Evolutionary conservation across 2,113 vertebrate genomes (phyloP).

Genomic region (Podiceps cristatus): DNA sequence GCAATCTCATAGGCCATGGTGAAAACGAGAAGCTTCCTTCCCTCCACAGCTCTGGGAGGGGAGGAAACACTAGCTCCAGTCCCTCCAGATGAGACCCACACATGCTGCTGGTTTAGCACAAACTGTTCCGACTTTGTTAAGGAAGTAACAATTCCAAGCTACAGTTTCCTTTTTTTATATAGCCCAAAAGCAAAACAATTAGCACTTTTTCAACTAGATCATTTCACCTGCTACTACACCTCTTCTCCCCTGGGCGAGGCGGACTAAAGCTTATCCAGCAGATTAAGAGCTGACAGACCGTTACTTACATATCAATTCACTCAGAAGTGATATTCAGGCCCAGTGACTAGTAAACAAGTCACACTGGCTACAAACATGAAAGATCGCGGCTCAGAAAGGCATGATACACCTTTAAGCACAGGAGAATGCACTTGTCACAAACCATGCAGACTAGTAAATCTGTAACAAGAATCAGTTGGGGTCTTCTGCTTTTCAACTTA

Average conservation of each 20-base stretch:
- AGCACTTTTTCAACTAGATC: neutral
- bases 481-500: neutral
- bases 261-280: neutral
- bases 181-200: neutral
- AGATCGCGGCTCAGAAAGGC: neutral
- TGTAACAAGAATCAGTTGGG: neutral
- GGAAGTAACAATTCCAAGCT: neutral
- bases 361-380: neutral
- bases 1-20: neutral
- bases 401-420: neutral
- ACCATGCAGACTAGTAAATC: neutral
- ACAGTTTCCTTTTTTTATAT: neutral
- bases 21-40: neutral
- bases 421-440: neutral
- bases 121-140: neutral
- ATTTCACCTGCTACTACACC: neutral
- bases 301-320: neutral
- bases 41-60: neutral
- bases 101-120: neutral
- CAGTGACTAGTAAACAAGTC: neutral
- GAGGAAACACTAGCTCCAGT: neutral
- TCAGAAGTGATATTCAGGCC: neutral
- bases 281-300: neutral
- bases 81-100: no score
- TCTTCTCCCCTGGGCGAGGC: neutral